Percentiles rank a stretch among this genome's conserved stretches.
Conservation (phyloP, 23 tunicate genomes). For the Corella eumyota region DNA sequence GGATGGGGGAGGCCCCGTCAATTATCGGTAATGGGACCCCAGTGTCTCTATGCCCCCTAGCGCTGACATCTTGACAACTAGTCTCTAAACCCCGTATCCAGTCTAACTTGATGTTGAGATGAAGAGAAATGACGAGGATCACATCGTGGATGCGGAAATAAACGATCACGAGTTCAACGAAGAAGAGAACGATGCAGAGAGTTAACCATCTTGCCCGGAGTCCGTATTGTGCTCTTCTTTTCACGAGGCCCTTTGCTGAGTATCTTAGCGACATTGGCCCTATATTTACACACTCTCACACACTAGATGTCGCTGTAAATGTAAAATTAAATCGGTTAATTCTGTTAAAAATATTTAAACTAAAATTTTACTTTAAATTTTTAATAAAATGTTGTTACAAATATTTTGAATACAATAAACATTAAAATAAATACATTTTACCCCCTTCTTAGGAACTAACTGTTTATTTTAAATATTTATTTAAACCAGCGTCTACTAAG, state of each 20-base stretch:
- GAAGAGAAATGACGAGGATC: conserved; percentile 48
- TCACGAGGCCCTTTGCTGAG: conserved; percentile 40
- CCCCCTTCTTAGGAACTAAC: too few relatives aligned
- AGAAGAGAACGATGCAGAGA: conserved; percentile 14
- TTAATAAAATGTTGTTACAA: too few relatives aligned
- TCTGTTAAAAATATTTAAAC: too few relatives aligned
- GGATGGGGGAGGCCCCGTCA: conserved; percentile 18
- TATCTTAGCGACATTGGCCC: too few relatives aligned
- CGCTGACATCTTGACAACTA: conserved; percentile 24
- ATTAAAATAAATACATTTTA: too few relatives aligned
- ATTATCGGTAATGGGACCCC: not conserved
- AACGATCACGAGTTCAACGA: conserved; percentile 22
- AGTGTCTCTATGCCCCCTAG: not conserved
- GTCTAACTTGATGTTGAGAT: conserved; percentile 57
- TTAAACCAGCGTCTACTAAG: too few relatives aligned
- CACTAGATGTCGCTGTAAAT: too few relatives aligned
- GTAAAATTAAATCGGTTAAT: too few relatives aligned
- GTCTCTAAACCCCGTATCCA: conserved; percentile 66
- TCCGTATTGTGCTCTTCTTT: conserved; percentile 22
- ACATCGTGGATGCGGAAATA: conserved; percentile 69
- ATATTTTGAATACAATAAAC: too few relatives aligned
- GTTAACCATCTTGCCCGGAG: conserved; percentile 47
- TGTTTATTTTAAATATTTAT: too few relatives aligned
- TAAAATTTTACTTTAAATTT: too few relatives aligned
- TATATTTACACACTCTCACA: too few relatives aligned